These are phyloP conservation scores for Heliopora coerulea DNA, from an alignment of 92 coral and sea anemone genomes.

Conservation along the genomic window DNA sequence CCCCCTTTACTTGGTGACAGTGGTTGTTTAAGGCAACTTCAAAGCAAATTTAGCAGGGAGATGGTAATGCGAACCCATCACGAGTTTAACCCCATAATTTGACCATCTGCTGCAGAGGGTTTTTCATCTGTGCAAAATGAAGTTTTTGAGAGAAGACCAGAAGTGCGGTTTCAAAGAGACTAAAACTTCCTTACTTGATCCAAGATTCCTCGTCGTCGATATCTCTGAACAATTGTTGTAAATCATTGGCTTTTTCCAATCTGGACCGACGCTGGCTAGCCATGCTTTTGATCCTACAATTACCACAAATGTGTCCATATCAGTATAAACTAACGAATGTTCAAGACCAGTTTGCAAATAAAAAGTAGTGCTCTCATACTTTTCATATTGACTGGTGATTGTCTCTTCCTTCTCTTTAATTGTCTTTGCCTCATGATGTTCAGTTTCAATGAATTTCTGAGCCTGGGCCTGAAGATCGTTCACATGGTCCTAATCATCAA, in stretches of 20 bases:
- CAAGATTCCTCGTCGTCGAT: slow-evolving; percentile 99
- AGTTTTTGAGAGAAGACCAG: too few species aligned
- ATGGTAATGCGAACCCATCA: too few species aligned
- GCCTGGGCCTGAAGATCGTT: slow-evolving; percentile 92
- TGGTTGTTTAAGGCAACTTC: too few species aligned
- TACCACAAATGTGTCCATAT: not conserved
- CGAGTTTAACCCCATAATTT: too few species aligned
- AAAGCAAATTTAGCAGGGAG: too few species aligned
- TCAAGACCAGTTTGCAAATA: not conserved
- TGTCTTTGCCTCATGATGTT: slow-evolving; percentile 90
- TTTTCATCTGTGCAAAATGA: too few species aligned
- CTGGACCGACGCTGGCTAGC: slow-evolving; percentile 82
- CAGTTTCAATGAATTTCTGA: slow-evolving; percentile 88
- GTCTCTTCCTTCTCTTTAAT: slow-evolving; percentile 80
- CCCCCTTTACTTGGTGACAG: too few species aligned
- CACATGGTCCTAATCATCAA: slow-evolving; percentile 79
- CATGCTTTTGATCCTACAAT: slow-evolving; percentile 79
- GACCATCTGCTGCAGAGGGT: too few species aligned
- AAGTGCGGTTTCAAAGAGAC: too few species aligned
- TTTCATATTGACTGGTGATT: slow-evolving; percentile 88
- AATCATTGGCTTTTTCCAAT: slow-evolving; percentile 85
- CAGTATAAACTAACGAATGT: not conserved
- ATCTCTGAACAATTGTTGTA: slow-evolving; percentile 98
- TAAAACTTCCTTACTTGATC: slow-evolving; percentile 83
- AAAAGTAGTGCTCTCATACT: slow-evolving; percentile 46